phyloP scores from a whole-genome alignment of 2,113 vertebrate species.

The Leptobrachium ailaonicum region DNA sequence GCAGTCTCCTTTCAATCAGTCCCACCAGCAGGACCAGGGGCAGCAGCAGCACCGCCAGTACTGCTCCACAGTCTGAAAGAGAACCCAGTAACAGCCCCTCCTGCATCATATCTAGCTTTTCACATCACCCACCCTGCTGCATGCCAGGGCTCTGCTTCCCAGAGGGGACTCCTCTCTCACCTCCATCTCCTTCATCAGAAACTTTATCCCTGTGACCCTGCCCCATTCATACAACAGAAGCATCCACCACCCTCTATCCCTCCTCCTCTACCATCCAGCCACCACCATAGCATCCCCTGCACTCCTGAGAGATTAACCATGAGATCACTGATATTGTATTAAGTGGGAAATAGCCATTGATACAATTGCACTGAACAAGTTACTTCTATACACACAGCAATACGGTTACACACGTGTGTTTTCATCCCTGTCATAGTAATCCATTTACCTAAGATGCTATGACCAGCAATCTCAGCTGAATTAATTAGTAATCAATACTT shows the following conservation, averaged over 20 bases:
- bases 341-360: background rate
- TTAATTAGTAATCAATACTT: background rate
- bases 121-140: background rate
- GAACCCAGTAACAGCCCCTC: no score
- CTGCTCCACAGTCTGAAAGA: no score
- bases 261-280: background rate
- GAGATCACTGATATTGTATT: background rate
- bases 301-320: background rate
- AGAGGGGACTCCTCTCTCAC: background rate
- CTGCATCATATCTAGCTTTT: no score
- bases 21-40: constrained; percentile 58
- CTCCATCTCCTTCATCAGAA: background rate
- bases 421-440: background rate
- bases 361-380: background rate
- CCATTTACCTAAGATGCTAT: background rate
- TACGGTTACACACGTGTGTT: background rate
- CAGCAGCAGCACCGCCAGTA: background rate
- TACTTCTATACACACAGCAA: background rate
- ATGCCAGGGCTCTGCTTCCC: background rate
- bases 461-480: background rate
- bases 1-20: constrained; percentile 83
- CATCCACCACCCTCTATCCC: background rate
- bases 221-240: background rate
- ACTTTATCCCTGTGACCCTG: constrained; percentile 21
- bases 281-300: constrained; percentile 7